A percentile compares a stretch with the other conserved stretches of the same genome.
Conservation (phyloP, 2,888 invertebrate species). For the Caenorhabditis doughertyi region DNA sequence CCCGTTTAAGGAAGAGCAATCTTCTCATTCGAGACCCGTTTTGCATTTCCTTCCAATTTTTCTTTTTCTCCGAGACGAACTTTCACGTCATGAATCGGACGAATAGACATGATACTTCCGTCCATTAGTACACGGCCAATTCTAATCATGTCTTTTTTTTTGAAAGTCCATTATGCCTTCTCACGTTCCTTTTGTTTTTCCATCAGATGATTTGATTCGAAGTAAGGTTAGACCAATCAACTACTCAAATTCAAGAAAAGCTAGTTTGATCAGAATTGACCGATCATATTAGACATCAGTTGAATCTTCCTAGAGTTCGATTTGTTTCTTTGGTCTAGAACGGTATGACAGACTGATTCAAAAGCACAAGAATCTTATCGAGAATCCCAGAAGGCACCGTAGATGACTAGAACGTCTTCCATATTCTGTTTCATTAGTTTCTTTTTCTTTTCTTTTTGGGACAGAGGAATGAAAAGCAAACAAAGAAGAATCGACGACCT, state of each 20-base stretch:
- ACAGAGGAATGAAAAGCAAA: slow-evolving; percentile 39
- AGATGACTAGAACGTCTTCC: slow-evolving; percentile 35
- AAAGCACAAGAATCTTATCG: too few species aligned
- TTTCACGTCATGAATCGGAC: slow-evolving; percentile 29
- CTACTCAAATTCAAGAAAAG: not conserved
- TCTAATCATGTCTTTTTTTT: slow-evolving; percentile 16
- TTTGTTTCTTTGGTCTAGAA: too few species aligned
- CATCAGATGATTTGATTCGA: too few species aligned
- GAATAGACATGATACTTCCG: slow-evolving; percentile 49
- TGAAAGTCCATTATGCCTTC: not conserved
- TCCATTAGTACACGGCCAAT: slow-evolving; percentile 24
- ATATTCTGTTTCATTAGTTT: slow-evolving; percentile 27
- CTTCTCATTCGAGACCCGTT: slow-evolving; percentile 1
- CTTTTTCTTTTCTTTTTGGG: slow-evolving; percentile 17
- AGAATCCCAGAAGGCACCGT: not conserved
- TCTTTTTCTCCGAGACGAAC: slow-evolving; percentile 1
- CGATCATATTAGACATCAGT: too few species aligned
- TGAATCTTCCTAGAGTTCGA: too few species aligned
- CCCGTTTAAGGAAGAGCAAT: slow-evolving; percentile 12
- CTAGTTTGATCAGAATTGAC: not conserved
- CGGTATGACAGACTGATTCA: too few species aligned
- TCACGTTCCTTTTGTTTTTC: too few species aligned
- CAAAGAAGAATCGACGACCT: slow-evolving; percentile 19
- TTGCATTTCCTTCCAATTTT: slow-evolving; percentile 4
- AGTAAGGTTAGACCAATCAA: not conserved